phyloP scores from a whole-genome alignment of 2,113 vertebrate genomes.

The Arothron firmamentum region DNA sequence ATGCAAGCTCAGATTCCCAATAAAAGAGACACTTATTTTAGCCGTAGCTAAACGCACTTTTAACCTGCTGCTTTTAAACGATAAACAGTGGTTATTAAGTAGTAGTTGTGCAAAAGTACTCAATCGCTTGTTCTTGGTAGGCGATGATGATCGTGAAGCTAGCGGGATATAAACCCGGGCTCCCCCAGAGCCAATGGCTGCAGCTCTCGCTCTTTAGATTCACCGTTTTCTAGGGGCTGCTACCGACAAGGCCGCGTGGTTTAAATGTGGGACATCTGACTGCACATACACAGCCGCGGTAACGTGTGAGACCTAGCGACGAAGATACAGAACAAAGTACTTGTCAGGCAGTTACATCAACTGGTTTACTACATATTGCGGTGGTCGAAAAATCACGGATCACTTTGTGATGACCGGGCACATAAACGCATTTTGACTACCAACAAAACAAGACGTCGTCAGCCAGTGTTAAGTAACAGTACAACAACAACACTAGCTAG shows the following conservation, averaged over 20 bases:
- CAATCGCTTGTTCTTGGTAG: too few relatives aligned
- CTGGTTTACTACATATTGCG: accelerated
- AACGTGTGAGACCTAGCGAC: conserved; percentile 19
- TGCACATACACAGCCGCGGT: conserved; percentile 21
- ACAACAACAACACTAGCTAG: conserved; percentile 62
- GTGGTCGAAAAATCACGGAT: background rate
- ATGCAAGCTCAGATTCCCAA: too few relatives aligned
- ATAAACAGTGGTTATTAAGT: too few relatives aligned
- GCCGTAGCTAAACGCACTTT: too few relatives aligned
- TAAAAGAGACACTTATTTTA: too few relatives aligned
- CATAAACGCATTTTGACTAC: conserved; percentile 33
- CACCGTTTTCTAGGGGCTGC: conserved; percentile 65
- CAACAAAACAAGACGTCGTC: conserved; percentile 59
- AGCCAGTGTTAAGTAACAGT: conserved; percentile 57
- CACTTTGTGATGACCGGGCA: background rate
- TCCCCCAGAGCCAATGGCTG: conserved; percentile 53
- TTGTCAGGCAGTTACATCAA: background rate
- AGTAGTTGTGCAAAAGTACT: background rate
- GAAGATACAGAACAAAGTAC: background rate
- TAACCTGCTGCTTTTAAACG: too few relatives aligned
- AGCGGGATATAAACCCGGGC: background rate
- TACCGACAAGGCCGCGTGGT: conserved; percentile 67
- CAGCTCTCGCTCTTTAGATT: conserved; percentile 45
- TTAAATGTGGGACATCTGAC: conserved; percentile 68
- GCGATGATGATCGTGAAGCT: too few relatives aligned